Percentiles rank a stretch among this genome's conserved stretches.
phyloP scores from a whole-genome alignment of 2,113 vertebrate genomes.

The Calyptommatus sinebrachiatus region DNA sequence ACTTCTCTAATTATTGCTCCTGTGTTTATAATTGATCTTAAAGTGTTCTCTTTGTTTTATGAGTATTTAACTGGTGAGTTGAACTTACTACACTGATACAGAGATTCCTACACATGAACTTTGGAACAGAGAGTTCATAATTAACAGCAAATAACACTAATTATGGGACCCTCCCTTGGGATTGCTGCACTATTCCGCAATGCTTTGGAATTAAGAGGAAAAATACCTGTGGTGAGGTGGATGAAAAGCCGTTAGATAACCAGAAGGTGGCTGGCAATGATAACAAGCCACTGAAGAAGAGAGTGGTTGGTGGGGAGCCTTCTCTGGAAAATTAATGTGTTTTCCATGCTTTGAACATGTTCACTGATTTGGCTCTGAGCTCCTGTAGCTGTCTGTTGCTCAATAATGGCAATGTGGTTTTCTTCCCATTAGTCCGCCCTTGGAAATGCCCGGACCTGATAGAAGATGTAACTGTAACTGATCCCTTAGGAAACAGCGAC shows the following conservation, averaged over 20 bases:
- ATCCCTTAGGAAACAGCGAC: too few species aligned
- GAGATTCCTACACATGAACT: too few species aligned
- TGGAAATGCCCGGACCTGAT: slow-evolving; percentile 7
- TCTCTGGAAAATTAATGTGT: slow-evolving; percentile 47
- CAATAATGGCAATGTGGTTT: accelerated
- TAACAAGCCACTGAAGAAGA: neutral
- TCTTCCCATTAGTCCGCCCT: accelerated
- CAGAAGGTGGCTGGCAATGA: neutral
- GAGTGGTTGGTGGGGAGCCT: accelerated
- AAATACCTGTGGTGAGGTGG: neutral
- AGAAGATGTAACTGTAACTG: too few species aligned
- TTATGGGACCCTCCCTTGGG: too few species aligned
- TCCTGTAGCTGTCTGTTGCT: slow-evolving; percentile 45
- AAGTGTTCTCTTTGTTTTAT: too few species aligned
- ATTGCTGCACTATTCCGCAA: too few species aligned
- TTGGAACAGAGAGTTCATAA: too few species aligned
- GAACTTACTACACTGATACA: too few species aligned
- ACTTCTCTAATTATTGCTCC: too few species aligned
- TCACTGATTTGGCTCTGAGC: slow-evolving; percentile 90
- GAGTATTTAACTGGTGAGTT: too few species aligned
- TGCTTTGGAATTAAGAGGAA: slow-evolving; percentile 46
- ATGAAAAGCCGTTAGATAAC: neutral
- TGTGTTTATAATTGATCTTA: too few species aligned
- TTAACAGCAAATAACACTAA: too few species aligned
- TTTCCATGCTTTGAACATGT: slow-evolving; percentile 84